Conservation (phyloP, 92 coral and sea anemone genomes). For the Zoanthus gigantus region DNA sequence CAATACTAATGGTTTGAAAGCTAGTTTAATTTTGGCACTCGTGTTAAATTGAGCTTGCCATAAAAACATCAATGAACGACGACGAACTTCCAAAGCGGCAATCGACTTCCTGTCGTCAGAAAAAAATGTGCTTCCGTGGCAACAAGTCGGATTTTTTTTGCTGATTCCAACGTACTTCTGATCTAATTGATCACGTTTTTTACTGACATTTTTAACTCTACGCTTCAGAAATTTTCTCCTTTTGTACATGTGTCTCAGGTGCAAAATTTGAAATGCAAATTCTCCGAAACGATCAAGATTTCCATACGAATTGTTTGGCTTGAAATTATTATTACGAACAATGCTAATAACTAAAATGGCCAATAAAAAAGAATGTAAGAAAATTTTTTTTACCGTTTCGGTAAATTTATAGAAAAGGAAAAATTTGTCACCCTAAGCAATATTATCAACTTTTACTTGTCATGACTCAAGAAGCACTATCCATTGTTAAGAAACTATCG, state of each 20-base stretch:
- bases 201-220: constrained; percentile 10
- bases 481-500: too few species aligned
- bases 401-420: background rate
- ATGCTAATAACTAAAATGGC: constrained; percentile 10
- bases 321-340: constrained; percentile 14
- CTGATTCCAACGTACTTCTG: background rate
- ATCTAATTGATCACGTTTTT: background rate
- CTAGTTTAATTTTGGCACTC: background rate
- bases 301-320: constrained; percentile 26
- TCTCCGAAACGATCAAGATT: constrained; percentile 31
- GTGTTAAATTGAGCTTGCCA: background rate
- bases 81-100: background rate
- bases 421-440: background rate
- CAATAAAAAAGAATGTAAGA: background rate
- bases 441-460: too few species aligned
- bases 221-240: constrained; percentile 32
- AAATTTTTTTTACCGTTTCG: background rate
- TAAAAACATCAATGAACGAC: background rate
- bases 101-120: background rate
- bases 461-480: too few species aligned
- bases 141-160: background rate
- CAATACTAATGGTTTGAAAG: background rate
- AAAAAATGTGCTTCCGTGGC: background rate
- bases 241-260: constrained; percentile 24
- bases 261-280: constrained; percentile 49